Evolutionary conservation across 2,797 vertebrate genomes (phyloP).

Genomic region (Coracias cyanogaster): DNA sequence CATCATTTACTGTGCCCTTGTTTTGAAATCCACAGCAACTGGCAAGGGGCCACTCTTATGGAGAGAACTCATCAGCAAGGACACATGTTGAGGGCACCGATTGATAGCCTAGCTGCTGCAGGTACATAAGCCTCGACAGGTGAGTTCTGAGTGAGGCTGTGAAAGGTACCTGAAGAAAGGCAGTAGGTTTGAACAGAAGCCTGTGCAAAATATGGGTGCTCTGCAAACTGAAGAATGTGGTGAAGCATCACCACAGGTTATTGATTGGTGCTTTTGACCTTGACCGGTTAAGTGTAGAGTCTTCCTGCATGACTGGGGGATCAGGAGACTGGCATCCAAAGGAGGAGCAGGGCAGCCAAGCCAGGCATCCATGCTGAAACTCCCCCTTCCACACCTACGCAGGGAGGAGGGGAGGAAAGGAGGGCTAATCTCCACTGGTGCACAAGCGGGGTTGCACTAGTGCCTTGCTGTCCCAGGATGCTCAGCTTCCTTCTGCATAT

Average conservation of each 20-base stretch:
- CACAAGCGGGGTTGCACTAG: not conserved
- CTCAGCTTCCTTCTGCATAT: not conserved
- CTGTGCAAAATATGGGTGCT: not conserved
- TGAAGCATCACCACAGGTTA: not conserved
- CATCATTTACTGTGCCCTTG: not conserved
- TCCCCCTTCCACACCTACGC: accelerated
- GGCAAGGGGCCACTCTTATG: accelerated
- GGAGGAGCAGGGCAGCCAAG: not conserved
- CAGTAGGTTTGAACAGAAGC: not conserved
- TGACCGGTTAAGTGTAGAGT: not conserved
- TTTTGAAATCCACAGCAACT: not conserved
- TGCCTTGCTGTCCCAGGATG: not conserved
- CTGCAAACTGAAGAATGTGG: not conserved
- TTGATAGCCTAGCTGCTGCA: not conserved
- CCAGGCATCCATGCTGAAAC: accelerated
- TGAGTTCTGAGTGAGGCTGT: not conserved
- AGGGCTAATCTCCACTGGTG: not conserved
- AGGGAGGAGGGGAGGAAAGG: not conserved
- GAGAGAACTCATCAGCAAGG: not conserved
- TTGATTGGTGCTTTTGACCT: not conserved
- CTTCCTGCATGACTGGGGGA: not conserved
- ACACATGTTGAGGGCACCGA: not conserved
- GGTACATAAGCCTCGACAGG: not conserved
- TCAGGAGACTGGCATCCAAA: not conserved
- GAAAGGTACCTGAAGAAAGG: not conserved